A percentile compares a stretch with the other conserved stretches of the same genome.
These are phyloP conservation scores for Orchestia grillus DNA, from an alignment of 1,140 invertebrate species.

Conservation along the genomic window DNA sequence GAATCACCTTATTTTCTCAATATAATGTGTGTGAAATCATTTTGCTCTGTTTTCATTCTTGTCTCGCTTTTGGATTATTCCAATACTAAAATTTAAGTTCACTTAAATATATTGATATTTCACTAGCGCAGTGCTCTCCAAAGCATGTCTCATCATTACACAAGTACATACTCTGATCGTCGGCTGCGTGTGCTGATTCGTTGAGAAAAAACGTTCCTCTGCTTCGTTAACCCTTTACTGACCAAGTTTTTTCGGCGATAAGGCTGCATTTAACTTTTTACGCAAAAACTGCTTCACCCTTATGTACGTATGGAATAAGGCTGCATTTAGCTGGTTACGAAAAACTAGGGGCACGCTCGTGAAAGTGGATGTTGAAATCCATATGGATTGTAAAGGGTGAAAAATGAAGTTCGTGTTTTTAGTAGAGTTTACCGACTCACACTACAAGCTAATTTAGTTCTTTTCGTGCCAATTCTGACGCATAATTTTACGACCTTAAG, in stretches of 20 bases:
- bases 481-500: background rate
- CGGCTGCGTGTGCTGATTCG: background rate
- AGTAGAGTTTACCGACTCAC: background rate
- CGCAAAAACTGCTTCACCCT: too few relatives aligned
- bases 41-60: background rate
- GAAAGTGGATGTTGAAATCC: too few relatives aligned
- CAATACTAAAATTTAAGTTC: background rate
- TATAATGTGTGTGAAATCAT: background rate
- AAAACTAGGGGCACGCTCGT: too few relatives aligned
- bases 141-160: background rate
- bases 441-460: background rate
- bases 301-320: too few relatives aligned
- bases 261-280: too few relatives aligned
- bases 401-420: background rate
- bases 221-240: too few relatives aligned
- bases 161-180: background rate
- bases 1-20: background rate
- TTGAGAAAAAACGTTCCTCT: background rate
- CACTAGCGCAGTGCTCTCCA: background rate
- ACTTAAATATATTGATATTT: background rate
- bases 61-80: background rate
- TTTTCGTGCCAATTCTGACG: background rate
- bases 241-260: too few relatives aligned
- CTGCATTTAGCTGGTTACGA: too few relatives aligned
- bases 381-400: too few relatives aligned